These are phyloP conservation scores for Malurus cyaneus DNA, from an alignment of 2,113 vertebrate species.

Conservation along the genomic window DNA sequence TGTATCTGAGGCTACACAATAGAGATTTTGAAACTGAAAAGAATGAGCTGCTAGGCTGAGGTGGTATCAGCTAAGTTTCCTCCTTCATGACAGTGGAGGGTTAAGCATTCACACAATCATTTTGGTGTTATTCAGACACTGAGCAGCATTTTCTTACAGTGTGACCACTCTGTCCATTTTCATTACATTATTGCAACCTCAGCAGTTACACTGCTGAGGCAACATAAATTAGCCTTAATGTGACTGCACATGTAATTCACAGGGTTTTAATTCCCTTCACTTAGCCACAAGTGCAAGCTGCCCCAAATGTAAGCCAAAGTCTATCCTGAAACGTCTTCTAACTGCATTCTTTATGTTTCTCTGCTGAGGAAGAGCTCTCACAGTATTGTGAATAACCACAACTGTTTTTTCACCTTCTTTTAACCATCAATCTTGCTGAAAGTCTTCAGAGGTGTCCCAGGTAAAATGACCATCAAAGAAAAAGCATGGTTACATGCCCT, in stretches of 20 bases:
- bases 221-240: neutral
- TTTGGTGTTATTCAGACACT: neutral
- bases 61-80: neutral
- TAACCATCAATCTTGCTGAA: neutral
- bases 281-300: neutral
- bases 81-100: neutral
- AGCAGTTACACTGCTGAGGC: neutral
- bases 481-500: neutral
- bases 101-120: neutral
- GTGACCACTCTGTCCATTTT: neutral
- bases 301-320: neutral
- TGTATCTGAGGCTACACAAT: neutral
- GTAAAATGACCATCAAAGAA: neutral
- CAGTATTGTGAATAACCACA: neutral
- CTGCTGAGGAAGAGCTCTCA: neutral
- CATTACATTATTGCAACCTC: neutral
- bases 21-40: neutral
- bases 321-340: neutral
- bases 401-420: neutral
- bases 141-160: neutral
- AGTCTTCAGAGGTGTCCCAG: neutral
- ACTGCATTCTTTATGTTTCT: neutral
- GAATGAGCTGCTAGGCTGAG: neutral
- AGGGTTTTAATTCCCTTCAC: neutral
- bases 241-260: neutral